Percentiles rank a stretch among this genome's conserved stretches.
Evolutionary conservation across 2,797 vertebrate genomes (phyloP).

Genomic region (Aeoliscus strigatus): DNA sequence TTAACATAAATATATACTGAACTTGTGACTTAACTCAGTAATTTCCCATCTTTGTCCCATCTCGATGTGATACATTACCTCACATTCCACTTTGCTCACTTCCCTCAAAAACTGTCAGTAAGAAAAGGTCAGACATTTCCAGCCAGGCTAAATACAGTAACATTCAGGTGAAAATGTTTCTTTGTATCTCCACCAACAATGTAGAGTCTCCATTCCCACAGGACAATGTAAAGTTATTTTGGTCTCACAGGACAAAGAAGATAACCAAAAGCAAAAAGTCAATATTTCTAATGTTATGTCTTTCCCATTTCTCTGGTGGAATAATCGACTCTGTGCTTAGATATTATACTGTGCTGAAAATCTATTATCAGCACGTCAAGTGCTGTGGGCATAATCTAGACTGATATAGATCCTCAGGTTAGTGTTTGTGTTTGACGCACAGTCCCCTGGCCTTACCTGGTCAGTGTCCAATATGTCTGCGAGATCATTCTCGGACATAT

Average conservation of each 20-base stretch:
- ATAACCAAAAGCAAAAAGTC: slow-evolving; percentile 23
- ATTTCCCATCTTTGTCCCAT: slow-evolving; percentile 20
- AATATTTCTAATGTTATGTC: slow-evolving; percentile 32
- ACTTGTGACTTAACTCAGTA: slow-evolving; percentile 26
- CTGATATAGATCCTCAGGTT: slow-evolving; percentile 42
- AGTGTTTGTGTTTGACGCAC: slow-evolving; percentile 24
- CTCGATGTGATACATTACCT: slow-evolving; percentile 16
- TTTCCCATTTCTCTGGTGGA: slow-evolving; percentile 18
- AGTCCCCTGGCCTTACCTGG: slow-evolving; percentile 73
- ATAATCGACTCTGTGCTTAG: slow-evolving; percentile 21
- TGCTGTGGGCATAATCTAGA: slow-evolving; percentile 37
- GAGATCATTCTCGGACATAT: slow-evolving; percentile 86
- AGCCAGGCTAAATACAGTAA: slow-evolving; percentile 22
- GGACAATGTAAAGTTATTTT: slow-evolving; percentile 24
- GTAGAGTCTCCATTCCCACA: slow-evolving; percentile 18
- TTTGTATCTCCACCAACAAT: slow-evolving; percentile 15
- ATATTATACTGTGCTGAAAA: slow-evolving; percentile 37
- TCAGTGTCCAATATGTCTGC: slow-evolving; percentile 84
- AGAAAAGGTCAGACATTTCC: slow-evolving; percentile 17
- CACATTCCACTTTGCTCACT: slow-evolving; percentile 29
- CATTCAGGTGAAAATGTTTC: slow-evolving; percentile 16
- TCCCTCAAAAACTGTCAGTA: slow-evolving; percentile 31
- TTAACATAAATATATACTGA: slow-evolving; percentile 35
- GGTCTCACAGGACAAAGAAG: slow-evolving; percentile 33
- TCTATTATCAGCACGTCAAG: slow-evolving; percentile 34